Conservation (phyloP, 2,888 invertebrate genomes). For the Entomobrya multifasciata region DNA sequence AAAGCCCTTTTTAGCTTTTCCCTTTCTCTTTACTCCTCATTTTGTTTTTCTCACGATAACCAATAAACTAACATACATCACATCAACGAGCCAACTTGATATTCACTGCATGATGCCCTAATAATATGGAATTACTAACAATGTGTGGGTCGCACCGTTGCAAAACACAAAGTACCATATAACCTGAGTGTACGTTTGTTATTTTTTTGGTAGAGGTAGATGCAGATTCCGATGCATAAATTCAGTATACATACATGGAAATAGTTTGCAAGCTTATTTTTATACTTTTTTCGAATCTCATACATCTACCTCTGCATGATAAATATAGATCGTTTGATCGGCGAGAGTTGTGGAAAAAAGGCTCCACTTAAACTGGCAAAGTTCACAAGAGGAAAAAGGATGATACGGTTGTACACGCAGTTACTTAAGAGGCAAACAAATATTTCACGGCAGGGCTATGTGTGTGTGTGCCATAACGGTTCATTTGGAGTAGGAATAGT, state of each 20-base stretch:
- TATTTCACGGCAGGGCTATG: background rate
- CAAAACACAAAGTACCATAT: background rate
- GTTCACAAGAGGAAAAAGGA: conserved; percentile 3
- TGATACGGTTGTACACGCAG: conserved; percentile 7
- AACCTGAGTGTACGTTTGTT: background rate
- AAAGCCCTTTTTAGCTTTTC: conserved; percentile 26
- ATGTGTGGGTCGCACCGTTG: conserved; percentile 7
- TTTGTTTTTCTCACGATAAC: conserved; percentile 41
- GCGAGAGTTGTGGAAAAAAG: conserved; percentile 2
- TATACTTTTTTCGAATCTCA: background rate
- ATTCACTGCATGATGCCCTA: background rate
- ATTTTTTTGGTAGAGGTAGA: background rate
- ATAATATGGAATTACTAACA: conserved; percentile 4
- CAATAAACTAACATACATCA: conserved; percentile 1
- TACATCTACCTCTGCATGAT: background rate
- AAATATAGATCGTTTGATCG: conserved; percentile 2
- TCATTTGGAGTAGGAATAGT: background rate
- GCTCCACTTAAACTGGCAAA: conserved; percentile 51
- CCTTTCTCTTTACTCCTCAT: conserved; percentile 31
- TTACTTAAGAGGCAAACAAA: conserved; percentile 52
- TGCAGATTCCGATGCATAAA: background rate
- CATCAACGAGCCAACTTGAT: conserved; percentile 29
- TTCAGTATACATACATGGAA: background rate
- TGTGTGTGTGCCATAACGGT: background rate
- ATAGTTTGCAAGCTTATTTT: too few relatives aligned